Base-by-base conservation (phyloP, 2,113 vertebrate species). In the Corvus moneduloides region DNA sequence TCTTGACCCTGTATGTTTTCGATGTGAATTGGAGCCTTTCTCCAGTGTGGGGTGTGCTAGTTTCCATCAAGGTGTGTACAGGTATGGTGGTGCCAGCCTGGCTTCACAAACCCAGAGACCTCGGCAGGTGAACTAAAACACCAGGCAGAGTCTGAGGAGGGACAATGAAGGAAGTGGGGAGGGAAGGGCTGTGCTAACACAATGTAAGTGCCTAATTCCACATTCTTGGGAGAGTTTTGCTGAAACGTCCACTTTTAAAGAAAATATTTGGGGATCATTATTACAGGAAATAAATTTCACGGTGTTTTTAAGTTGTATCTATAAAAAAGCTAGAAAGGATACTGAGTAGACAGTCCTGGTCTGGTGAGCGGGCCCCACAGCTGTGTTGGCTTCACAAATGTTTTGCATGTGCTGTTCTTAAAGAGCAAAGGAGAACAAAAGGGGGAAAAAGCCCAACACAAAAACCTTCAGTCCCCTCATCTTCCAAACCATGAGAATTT, bases 301-400 rank as follows among this genome's bases (percentile, higher is more conserved):
- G 87, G 80, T 89, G 55, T 95, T 96, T 98, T 97, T 87, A 90
- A 84, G 63, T 68, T 63, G 67, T 95, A 95, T 95, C 96, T 97
- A 92, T 98, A 97, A 97, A 98, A 98, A 98, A 98, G 72, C 96
- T 92, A 79, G 93, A 94, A 97, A 90, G 93, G 95, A 97, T 96
- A 94, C 87, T 44, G 86, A 61, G 83, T 94, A 96, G 95, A 97
- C 97, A 97, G 85, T 67, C 19, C 89, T 94, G 93, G 84, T 93
- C 41, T 97, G 93, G 66, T 68, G 83, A 95, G 93, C 15, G 75
- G 79, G 88, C 90, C 92, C 94, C 92, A 81, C 97, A 98, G 97
- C 98, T 98, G 98, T 90, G 94, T 91, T 97, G 94, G 63, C 77
- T 98, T 98, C 93, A 55, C 87, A 96, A 96, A 81, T 97, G 96